Conservation (phyloP, 2,113 vertebrate species). For the Perognathus longimembris region DNA sequence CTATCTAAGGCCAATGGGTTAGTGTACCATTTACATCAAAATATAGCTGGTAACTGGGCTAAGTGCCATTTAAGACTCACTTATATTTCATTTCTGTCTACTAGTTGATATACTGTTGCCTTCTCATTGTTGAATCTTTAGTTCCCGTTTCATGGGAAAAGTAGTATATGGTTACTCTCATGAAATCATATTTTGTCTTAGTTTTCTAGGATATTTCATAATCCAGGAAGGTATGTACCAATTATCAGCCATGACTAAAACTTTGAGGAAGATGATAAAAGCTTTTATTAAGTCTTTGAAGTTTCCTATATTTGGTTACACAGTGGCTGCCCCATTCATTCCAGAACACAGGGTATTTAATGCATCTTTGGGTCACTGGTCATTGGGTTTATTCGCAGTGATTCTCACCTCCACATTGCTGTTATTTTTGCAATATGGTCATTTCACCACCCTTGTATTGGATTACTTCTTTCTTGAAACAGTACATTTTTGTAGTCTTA, state of each 20-base stretch:
- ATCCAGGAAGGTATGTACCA: slow-evolving; percentile 20
- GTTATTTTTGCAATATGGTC: slow-evolving; percentile 40
- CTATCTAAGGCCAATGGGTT: slow-evolving; percentile 70
- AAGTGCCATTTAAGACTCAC: slow-evolving; percentile 78
- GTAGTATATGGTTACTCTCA: slow-evolving; percentile 60
- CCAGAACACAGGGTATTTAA: neutral
- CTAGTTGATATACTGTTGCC: slow-evolving; percentile 69
- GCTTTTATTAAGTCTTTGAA: slow-evolving; percentile 55
- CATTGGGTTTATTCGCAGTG: neutral
- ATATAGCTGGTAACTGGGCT: slow-evolving; percentile 66
- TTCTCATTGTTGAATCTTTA: slow-evolving; percentile 77
- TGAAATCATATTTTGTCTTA: slow-evolving; percentile 66
- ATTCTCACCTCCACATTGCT: slow-evolving; percentile 32
- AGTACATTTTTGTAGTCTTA: slow-evolving; percentile 70
- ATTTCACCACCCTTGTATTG: neutral
- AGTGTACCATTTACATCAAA: slow-evolving; percentile 66
- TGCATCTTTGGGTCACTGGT: neutral
- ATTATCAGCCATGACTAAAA: slow-evolving; percentile 60
- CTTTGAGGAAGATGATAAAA: slow-evolving; percentile 55
- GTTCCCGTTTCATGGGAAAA: slow-evolving; percentile 68
- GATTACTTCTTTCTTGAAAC: slow-evolving; percentile 57
- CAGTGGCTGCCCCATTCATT: neutral
- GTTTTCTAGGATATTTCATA: slow-evolving; percentile 64
- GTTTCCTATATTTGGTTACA: slow-evolving; percentile 34
- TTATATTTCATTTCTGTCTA: slow-evolving; percentile 74